Conservation (phyloP, 2,113 vertebrate genomes). For the Takifugu flavidus region DNA sequence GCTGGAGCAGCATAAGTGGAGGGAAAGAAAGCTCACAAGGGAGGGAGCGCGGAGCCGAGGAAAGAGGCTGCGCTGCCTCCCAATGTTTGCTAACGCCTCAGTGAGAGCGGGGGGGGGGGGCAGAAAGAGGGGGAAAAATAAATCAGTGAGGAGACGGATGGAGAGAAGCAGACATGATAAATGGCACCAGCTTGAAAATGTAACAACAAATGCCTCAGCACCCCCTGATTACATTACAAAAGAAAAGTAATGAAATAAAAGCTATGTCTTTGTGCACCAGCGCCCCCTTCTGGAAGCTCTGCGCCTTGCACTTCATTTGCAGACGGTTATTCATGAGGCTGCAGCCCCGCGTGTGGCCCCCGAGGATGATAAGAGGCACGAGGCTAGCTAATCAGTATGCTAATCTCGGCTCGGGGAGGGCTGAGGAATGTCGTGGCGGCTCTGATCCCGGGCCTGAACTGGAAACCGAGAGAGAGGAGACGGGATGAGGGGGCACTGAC, state of each 20-base stretch:
- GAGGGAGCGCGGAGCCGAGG: background rate
- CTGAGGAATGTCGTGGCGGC: conserved; percentile 34
- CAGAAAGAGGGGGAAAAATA: background rate
- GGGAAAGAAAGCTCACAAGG: background rate
- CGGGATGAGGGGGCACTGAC: background rate
- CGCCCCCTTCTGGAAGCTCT: conserved; percentile 88
- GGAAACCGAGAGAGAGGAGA: conserved; percentile 1
- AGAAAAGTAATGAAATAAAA: conserved; percentile 10
- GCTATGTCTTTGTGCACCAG: conserved; percentile 71
- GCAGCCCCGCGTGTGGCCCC: conserved; percentile 32
- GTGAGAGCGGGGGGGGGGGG: conserved; percentile 1
- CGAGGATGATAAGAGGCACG: conserved; percentile 34
- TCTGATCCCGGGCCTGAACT: conserved; percentile 22
- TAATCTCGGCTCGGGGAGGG: conserved; percentile 54
- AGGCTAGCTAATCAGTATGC: conserved; percentile 67
- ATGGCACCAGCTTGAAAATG: conserved; percentile 30
- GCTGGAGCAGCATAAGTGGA: conserved; percentile 18
- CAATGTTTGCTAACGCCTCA: conserved; percentile 12
- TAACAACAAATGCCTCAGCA: conserved; percentile 50
- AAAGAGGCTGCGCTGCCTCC: conserved; percentile 20
- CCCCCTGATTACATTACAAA: conserved; percentile 50
- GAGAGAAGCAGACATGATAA: conserved; percentile 12
- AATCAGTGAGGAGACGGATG: conserved; percentile 4
- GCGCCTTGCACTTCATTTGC: conserved; percentile 69
- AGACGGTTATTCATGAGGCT: conserved; percentile 46